Percentiles rank a stretch among this genome's conserved stretches.
Conservation (phyloP, 1,140 invertebrate species). For the Araneus ventricosus region DNA sequence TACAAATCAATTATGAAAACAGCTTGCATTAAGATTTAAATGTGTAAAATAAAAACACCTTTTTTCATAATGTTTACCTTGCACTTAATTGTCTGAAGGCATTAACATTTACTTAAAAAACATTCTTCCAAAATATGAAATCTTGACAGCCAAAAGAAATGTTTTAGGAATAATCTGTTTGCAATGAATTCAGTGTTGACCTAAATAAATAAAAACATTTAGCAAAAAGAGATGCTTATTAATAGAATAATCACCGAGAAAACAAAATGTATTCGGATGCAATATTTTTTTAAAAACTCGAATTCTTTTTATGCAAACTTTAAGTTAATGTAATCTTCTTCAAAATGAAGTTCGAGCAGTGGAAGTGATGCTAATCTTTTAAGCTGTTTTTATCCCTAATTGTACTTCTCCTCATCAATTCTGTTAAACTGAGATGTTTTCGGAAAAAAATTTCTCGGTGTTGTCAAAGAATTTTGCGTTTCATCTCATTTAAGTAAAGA, state of each 20-base stretch:
- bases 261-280: background rate
- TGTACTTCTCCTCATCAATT: background rate
- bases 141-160: too few relatives aligned
- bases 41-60: too few relatives aligned
- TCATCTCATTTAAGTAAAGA: background rate
- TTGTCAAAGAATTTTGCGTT: background rate
- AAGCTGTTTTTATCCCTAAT: slow-evolving; percentile 3
- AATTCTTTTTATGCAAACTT: background rate
- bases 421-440: background rate
- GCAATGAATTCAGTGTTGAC: too few relatives aligned
- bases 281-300: background rate
- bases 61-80: too few relatives aligned
- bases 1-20: too few relatives aligned
- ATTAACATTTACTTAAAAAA: too few relatives aligned
- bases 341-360: slow-evolving; percentile 22
- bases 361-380: slow-evolving; percentile 50
- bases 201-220: too few relatives aligned
- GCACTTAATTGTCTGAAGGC: too few relatives aligned
- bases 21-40: too few relatives aligned
- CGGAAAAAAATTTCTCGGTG: background rate
- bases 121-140: too few relatives aligned
- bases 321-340: slow-evolving; percentile 25
- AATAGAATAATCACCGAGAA: background rate
- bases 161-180: too few relatives aligned
- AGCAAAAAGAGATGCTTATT: too few relatives aligned